Conservation (phyloP, 2,797 vertebrate genomes). For the Ibycter americanus region DNA sequence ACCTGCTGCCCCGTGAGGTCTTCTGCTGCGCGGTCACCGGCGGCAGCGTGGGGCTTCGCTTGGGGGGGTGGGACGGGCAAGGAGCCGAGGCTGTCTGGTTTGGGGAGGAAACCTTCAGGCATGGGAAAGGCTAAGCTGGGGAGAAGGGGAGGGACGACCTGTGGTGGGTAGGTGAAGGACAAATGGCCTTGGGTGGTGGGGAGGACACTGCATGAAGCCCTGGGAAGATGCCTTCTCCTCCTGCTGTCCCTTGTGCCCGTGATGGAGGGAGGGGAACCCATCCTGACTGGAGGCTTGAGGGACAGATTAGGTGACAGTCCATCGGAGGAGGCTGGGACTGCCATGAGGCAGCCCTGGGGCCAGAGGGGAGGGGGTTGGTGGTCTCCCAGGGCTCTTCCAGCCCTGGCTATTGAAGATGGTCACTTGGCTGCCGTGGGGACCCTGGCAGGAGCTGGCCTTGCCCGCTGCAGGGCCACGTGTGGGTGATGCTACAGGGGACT, state of each 20-base stretch:
- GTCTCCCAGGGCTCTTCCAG: neutral
- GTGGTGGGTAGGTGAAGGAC: fast-evolving
- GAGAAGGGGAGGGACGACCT: neutral
- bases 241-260: neutral
- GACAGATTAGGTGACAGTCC: neutral
- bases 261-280: neutral
- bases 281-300: neutral
- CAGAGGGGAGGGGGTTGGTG: neutral
- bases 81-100: neutral
- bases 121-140: neutral
- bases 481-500: neutral
- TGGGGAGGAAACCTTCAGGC: neutral
- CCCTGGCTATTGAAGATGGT: neutral
- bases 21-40: neutral
- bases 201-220: neutral
- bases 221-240: neutral
- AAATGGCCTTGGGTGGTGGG: neutral
- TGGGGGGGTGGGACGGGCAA: neutral
- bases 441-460: neutral
- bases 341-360: neutral
- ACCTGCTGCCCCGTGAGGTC: neutral
- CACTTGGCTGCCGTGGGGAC: fast-evolving
- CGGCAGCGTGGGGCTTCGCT: neutral
- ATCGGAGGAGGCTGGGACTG: neutral
- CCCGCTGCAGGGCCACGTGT: neutral